Percentiles rank a stretch among this genome's conserved stretches.
phyloP scores from a whole-genome alignment of 2,113 vertebrate species.

The cattle (Bos taurus) region DNA sequence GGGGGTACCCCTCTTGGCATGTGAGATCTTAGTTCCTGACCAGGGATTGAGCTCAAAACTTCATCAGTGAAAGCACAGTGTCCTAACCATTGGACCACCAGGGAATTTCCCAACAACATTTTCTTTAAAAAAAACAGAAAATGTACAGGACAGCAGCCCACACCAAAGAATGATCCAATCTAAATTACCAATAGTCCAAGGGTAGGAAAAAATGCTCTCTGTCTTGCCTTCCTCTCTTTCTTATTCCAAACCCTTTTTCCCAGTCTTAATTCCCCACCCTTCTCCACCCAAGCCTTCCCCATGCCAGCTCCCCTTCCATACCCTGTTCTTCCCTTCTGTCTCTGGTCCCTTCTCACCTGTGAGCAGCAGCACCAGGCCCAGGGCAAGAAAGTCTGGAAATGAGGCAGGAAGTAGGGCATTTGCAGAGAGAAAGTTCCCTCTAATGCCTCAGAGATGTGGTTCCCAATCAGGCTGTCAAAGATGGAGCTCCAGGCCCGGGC shows the following conservation, averaged over 20 bases:
- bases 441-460: conserved; percentile 88
- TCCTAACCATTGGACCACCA: background rate
- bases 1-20: background rate
- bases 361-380: conserved; percentile 87
- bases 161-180: background rate
- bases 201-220: background rate
- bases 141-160: too few species aligned
- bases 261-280: background rate
- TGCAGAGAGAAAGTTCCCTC: conserved; percentile 77
- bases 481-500: conserved; percentile 92
- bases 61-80: background rate
- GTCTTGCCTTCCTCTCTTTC: background rate
- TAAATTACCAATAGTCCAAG: fast-evolving
- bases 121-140: background rate
- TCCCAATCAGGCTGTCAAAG: conserved; percentile 88
- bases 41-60: background rate
- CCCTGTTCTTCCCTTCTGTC: fast-evolving
- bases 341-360: conserved; percentile 80
- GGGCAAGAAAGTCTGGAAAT: conserved; percentile 90
- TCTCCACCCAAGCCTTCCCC: background rate
- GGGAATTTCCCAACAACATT: background rate
- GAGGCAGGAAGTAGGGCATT: conserved; percentile 81
- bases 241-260: conserved; percentile 4
- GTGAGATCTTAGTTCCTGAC: background rate
- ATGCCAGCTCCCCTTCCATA: fast-evolving